phyloP scores from a whole-genome alignment of 2,113 vertebrate species.

The Mormyrus lacerda region DNA sequence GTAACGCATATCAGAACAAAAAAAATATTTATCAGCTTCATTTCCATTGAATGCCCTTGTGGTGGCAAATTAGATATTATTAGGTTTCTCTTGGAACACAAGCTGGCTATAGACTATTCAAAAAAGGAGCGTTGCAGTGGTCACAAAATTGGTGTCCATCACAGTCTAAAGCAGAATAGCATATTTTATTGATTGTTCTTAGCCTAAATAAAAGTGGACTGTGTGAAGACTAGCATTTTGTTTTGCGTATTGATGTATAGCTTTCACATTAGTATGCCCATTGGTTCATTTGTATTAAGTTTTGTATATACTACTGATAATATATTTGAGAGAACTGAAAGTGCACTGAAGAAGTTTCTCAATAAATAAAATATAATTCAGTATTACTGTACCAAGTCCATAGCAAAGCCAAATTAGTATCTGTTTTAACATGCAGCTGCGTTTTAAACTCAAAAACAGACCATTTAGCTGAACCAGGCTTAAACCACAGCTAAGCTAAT shows the following conservation, averaged over 20 bases:
- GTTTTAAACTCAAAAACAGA: background rate
- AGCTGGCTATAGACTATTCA: background rate
- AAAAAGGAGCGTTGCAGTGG: background rate
- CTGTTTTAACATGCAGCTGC: background rate
- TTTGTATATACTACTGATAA: background rate
- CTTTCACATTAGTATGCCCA: background rate
- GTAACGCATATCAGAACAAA: background rate
- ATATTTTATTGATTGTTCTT: background rate
- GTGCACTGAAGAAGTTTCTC: background rate
- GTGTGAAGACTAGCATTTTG: background rate
- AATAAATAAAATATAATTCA: background rate
- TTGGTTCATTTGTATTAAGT: background rate
- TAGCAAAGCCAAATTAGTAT: background rate
- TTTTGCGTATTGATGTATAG: background rate
- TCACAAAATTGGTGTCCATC: background rate
- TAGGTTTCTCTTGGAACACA: background rate
- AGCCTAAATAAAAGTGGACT: background rate
- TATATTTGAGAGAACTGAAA: background rate
- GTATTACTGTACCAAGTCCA: background rate
- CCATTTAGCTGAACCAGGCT: background rate
- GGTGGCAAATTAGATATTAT: background rate
- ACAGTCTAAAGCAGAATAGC: background rate
- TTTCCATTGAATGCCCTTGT: background rate
- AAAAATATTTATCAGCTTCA: background rate
- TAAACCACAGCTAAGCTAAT: background rate